Conservation (phyloP, 2,888 invertebrate species). For the Troides aeacus region DNA sequence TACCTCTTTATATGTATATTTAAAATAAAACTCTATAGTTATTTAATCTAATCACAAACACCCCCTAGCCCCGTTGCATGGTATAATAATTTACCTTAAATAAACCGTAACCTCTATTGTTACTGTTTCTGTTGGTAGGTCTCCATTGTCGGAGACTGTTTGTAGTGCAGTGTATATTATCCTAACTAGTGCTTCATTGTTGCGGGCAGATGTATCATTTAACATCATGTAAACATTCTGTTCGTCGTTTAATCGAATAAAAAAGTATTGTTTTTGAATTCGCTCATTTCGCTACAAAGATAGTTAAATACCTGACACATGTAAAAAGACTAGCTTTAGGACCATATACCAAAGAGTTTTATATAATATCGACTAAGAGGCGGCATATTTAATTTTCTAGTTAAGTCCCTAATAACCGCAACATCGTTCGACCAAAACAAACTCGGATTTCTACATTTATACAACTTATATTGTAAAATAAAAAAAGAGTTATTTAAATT, state of each 20-base stretch:
- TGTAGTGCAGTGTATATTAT: too few species aligned
- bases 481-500: constrained; percentile 16
- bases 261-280: constrained; percentile 32
- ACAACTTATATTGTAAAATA: constrained; percentile 39
- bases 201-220: too few species aligned
- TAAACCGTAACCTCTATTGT: constrained; percentile 35
- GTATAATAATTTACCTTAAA: constrained; percentile 28
- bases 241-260: too few species aligned
- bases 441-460: constrained; percentile 48
- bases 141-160: too few species aligned
- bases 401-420: constrained; percentile 67
- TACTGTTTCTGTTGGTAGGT: too few species aligned
- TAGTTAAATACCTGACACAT: constrained; percentile 50
- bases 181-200: too few species aligned
- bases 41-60: constrained; percentile 16
- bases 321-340: constrained; percentile 69
- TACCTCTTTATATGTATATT: neutral
- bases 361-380: constrained; percentile 68
- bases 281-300: constrained; percentile 52
- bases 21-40: constrained; percentile 5
- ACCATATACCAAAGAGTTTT: constrained; percentile 78
- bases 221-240: too few species aligned
- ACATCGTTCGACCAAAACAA: constrained; percentile 63
- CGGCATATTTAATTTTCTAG: constrained; percentile 72
- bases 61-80: constrained; percentile 45